Percentiles rank a stretch among this genome's conserved stretches.
Evolutionary conservation across 2,797 vertebrate species (phyloP).

Genomic region (Pseudocheirus occidentalis): DNA sequence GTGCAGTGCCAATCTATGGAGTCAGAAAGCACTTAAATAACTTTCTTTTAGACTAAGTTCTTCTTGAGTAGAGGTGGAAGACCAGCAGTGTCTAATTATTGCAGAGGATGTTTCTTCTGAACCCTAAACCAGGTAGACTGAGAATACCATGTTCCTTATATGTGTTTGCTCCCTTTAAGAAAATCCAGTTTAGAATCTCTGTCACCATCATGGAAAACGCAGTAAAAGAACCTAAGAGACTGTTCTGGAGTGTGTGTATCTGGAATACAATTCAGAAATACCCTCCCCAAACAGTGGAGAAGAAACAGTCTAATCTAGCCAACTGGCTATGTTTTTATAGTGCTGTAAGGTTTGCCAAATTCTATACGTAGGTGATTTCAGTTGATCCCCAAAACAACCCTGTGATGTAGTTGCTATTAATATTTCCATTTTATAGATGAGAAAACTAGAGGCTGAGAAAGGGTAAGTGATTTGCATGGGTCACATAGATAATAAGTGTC

Average conservation of each 20-base stretch:
- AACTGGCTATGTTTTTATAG: background rate
- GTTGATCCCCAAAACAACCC: background rate
- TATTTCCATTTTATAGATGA: background rate
- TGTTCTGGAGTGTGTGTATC: background rate
- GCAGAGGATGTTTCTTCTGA: background rate
- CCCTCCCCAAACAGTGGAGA: background rate
- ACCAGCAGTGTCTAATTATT: background rate
- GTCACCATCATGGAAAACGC: background rate
- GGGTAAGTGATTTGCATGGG: background rate
- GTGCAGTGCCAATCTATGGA: background rate
- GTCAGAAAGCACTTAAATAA: background rate
- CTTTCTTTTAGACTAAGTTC: background rate
- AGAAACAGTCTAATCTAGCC: slow-evolving; percentile 4
- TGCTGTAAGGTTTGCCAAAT: background rate
- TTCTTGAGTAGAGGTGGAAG: background rate
- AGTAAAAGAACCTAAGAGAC: background rate
- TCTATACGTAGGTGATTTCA: background rate
- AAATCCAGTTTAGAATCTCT: background rate
- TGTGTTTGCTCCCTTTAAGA: background rate
- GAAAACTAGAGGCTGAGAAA: background rate
- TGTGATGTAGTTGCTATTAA: background rate
- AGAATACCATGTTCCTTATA: background rate
- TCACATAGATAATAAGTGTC: background rate
- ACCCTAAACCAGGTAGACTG: background rate
- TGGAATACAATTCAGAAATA: background rate